Conservation (phyloP, 2,797 vertebrate species). For the Micrastur ruficollis region DNA sequence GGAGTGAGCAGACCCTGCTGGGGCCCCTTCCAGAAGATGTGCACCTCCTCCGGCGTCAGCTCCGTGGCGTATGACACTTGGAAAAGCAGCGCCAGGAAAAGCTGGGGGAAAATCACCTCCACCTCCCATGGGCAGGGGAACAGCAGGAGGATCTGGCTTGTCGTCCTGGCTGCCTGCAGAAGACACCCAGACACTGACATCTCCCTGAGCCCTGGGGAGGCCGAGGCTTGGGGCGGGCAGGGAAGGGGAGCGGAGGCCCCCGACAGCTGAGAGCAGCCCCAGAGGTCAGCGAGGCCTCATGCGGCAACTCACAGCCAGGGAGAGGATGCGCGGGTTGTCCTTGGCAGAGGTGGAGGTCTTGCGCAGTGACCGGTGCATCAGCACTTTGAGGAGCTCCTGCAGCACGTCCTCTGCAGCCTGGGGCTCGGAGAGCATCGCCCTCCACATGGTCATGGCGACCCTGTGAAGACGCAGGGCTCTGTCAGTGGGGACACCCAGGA, state of each 20-base stretch:
- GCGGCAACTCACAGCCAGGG: neutral
- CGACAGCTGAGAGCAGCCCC: neutral
- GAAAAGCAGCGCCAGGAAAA: neutral
- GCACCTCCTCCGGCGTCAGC: neutral
- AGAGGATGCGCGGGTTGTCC: neutral
- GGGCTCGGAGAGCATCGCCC: neutral
- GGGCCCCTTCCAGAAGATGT: neutral
- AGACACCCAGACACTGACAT: neutral
- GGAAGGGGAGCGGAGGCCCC: neutral
- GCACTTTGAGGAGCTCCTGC: neutral
- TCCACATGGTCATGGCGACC: neutral
- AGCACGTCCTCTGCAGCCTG: neutral
- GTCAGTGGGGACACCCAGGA: neutral
- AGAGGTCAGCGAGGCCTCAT: neutral
- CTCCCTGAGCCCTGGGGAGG: neutral
- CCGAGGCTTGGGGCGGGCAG: neutral
- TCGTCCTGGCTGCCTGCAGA: neutral
- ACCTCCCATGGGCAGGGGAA: fast-evolving
- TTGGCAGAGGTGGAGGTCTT: neutral
- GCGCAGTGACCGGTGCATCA: neutral
- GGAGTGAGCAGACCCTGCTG: neutral
- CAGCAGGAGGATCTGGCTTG: neutral
- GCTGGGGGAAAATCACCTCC: neutral
- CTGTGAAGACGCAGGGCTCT: neutral
- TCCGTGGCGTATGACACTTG: neutral